Percentiles rank a stretch among this genome's conserved stretches.
phyloP scores from a whole-genome alignment of 2,888 invertebrate species.

The Tromatobia lineatoria region DNA sequence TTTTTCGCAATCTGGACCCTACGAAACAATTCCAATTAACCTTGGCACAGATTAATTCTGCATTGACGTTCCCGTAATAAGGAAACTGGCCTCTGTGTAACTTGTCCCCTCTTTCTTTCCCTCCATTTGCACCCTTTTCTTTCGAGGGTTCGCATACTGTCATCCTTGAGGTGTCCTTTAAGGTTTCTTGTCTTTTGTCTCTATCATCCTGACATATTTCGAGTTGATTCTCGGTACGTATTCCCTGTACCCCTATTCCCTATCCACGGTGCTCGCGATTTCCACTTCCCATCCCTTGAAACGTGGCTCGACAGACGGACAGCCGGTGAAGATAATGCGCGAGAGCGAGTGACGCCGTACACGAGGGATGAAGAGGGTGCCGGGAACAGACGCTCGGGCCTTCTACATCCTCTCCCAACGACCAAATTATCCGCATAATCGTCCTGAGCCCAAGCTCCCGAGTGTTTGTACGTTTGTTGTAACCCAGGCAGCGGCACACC shows the following conservation, averaged over 20 bases:
- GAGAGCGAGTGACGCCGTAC: conserved; percentile 52
- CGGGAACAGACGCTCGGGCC: conserved; percentile 56
- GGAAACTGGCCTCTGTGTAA: too few species aligned
- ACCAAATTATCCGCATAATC: conserved; percentile 73
- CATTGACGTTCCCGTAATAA: too few species aligned
- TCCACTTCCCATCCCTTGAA: conserved; percentile 41
- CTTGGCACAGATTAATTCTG: too few species aligned
- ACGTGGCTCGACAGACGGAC: conserved; percentile 64
- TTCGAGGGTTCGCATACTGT: conserved; percentile 18
- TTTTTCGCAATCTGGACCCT: too few species aligned
- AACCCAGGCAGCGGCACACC: conserved; percentile 39
- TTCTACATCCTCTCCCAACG: conserved; percentile 50
- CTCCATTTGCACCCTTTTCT: conserved; percentile 1
- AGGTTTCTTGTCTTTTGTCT: conserved; percentile 14
- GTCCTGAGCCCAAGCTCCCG: conserved; percentile 43
- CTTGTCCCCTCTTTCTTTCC: background rate
- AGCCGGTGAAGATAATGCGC: conserved; percentile 66
- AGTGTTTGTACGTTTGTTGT: conserved; percentile 67
- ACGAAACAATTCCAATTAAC: too few species aligned
- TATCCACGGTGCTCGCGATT: conserved; percentile 21
- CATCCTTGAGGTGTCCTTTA: background rate
- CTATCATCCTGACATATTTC: conserved; percentile 45
- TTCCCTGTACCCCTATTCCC: conserved; percentile 20
- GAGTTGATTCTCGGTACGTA: conserved; percentile 51
- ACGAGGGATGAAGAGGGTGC: conserved; percentile 59